phyloP scores from a whole-genome alignment of 2,888 invertebrate species.

The Amitus sp. region DNA sequence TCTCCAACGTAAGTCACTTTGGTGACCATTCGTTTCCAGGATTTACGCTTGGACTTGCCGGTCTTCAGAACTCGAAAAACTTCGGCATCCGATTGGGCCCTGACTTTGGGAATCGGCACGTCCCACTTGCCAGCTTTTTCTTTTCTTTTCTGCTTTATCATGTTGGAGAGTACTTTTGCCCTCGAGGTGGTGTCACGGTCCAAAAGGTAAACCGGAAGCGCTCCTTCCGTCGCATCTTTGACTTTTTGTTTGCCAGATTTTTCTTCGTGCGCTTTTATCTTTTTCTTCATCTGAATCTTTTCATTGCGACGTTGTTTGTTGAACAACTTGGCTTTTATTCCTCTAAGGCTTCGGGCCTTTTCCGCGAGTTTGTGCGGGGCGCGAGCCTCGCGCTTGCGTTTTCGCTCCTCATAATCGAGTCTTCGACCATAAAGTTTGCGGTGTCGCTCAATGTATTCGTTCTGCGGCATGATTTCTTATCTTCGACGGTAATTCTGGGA shows the following conservation, averaged over 20 bases:
- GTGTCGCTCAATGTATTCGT: slow-evolving; percentile 99
- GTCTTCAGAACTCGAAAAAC: slow-evolving; percentile 93
- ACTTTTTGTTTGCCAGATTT: slow-evolving; percentile 86
- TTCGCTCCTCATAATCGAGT: slow-evolving; percentile 97
- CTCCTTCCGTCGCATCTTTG: slow-evolving; percentile 88
- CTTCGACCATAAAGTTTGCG: slow-evolving; percentile 95
- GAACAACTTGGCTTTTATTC: slow-evolving; percentile 97
- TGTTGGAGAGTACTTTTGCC: slow-evolving; percentile 96
- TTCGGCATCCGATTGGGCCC: slow-evolving; percentile 95
- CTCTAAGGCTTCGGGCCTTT: slow-evolving; percentile 91
- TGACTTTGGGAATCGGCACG: slow-evolving; percentile 98
- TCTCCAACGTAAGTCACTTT: slow-evolving; percentile 99
- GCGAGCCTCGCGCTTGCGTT: slow-evolving; percentile 94
- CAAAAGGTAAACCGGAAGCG: slow-evolving; percentile 94
- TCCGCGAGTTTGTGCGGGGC: slow-evolving; percentile 91
- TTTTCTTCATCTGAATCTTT: slow-evolving; percentile 99
- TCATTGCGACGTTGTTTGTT: slow-evolving; percentile 97
- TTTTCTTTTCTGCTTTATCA: slow-evolving; percentile 99
- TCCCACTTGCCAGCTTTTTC: slow-evolving; percentile 99
- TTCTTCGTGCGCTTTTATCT: slow-evolving; percentile 97
- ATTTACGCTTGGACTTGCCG: slow-evolving; percentile 93
- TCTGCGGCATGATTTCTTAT: slow-evolving; percentile 99
- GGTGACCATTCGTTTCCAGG: slow-evolving; percentile 99
- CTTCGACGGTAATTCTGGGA: no score
- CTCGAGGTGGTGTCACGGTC: slow-evolving; percentile 95